phyloP scores from a whole-genome alignment of 2,888 invertebrate species.

The Drosophila rubida region DNA sequence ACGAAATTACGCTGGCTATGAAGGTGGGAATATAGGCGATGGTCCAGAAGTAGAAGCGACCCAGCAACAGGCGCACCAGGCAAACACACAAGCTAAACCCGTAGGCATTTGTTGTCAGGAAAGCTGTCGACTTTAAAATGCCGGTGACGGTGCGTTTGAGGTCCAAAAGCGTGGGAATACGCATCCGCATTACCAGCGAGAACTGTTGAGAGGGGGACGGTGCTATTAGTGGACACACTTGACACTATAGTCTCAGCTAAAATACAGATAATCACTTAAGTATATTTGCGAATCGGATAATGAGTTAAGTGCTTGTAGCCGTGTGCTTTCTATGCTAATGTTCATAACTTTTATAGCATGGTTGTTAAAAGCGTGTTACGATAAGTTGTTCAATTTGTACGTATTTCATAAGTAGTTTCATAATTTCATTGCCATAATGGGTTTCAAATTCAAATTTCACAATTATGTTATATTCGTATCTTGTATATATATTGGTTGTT shows the following conservation, averaged over 20 bases:
- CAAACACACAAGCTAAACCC: conserved; percentile 90
- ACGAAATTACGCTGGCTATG: conserved; percentile 89
- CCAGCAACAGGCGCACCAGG: conserved; percentile 87
- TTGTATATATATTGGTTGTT: too few relatives aligned
- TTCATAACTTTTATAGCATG: not conserved
- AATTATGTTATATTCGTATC: too few relatives aligned
- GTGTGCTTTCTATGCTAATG: not conserved
- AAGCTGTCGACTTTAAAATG: conserved; percentile 90
- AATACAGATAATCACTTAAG: not conserved
- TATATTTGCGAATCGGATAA: not conserved
- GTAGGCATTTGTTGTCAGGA: conserved; percentile 90
- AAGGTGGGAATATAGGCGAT: conserved; percentile 90
- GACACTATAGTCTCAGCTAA: not conserved
- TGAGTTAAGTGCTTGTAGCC: not conserved
- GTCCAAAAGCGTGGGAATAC: conserved; percentile 87
- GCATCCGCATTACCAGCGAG: conserved; percentile 88
- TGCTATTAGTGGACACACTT: not conserved
- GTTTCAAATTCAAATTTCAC: too few relatives aligned
- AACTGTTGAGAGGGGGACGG: conserved; percentile 85
- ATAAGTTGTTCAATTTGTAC: too few relatives aligned
- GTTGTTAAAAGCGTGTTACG: not conserved
- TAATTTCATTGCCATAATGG: too few relatives aligned
- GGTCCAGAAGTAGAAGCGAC: conserved; percentile 89
- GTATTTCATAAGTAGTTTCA: too few relatives aligned
- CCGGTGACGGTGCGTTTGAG: conserved; percentile 87